Evolutionary conservation across 2,888 invertebrate species (phyloP), one percentile per base, ranked within the genome.

Genomic region (Tachystola acroxantha): DNA sequence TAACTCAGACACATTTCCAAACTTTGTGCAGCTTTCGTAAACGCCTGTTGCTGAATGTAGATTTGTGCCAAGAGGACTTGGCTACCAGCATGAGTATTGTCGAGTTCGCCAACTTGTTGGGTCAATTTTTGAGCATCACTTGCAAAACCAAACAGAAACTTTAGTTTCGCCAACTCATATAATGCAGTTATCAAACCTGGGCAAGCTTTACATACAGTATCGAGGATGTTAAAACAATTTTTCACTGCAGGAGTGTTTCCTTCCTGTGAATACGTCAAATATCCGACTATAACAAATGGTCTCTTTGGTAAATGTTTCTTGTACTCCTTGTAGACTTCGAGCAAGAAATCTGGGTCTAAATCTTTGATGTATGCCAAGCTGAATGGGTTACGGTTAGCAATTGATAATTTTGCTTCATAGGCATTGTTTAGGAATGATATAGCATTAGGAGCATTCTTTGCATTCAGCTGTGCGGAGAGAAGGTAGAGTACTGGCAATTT

Each of bases 1-100:
- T 95, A 94, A 61, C 97, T 97, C 9, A 98, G 82, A 38, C 96
- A 96, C 47, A 94, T 90, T 78, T 98, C 98, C 30, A 99, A 81
- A 37, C 92, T 93, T 67, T 96, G 96, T 7, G 93, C 90, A 0
- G 98, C 98, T 61, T 93, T 90, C 10, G 92, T 89, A 55, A 90
- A 94, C 30, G 89, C 86, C 25, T 89, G 88, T 57, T 92, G 91
- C 39, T 91, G 90, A 4, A 96, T 89, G 48, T 94, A 91, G 35
- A 97, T 94, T 72, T 95, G 93, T 1, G 98, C 95, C 81, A 96
- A 89, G 7, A 98, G 79, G 1, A 98, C 86, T 72, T 97, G 94
- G 9, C 94, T 94, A 36, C 96, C 94, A 0, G 94, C 93, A 60
- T 92, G 93, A 0, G 94, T 91, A n/a, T 92, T 90, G 64, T 96